These are phyloP conservation scores for Myotis brandtii DNA, from an alignment of 2,113 vertebrate species.

Conservation along the genomic window DNA sequence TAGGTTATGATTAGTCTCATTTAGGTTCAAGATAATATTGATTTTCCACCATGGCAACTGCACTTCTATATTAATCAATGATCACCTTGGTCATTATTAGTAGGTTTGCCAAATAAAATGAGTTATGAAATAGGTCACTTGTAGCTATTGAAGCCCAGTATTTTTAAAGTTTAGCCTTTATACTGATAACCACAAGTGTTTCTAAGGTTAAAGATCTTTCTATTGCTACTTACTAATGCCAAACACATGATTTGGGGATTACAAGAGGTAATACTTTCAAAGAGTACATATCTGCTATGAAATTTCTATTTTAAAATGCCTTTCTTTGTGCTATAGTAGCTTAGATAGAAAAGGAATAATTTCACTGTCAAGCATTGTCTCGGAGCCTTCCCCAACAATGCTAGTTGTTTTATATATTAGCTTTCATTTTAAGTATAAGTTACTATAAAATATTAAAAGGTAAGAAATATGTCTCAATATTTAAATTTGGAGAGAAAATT, in stretches of 20 bases:
- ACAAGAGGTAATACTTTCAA: not conserved
- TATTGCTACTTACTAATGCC: not conserved
- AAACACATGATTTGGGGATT: not conserved
- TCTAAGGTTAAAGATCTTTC: not conserved
- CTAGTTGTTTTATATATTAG: not conserved
- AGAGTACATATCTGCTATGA: not conserved
- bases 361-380: not conserved
- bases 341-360: not conserved
- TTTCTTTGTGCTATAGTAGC: not conserved
- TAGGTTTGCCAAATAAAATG: not conserved
- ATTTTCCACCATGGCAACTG: not conserved
- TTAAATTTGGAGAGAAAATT: not conserved
- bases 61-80: not conserved
- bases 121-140: not conserved
- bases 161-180: not conserved
- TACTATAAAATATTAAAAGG: not conserved
- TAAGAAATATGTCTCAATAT: not conserved
- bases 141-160: not conserved
- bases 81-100: not conserved
- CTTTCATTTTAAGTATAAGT: not conserved
- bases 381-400: not conserved
- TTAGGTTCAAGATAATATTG: not conserved
- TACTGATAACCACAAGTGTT: not conserved
- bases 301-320: constrained; percentile 7
- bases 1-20: not conserved